Evolutionary conservation across 2,113 vertebrate species (phyloP).

Genomic region (Gorsachius goisagi): DNA sequence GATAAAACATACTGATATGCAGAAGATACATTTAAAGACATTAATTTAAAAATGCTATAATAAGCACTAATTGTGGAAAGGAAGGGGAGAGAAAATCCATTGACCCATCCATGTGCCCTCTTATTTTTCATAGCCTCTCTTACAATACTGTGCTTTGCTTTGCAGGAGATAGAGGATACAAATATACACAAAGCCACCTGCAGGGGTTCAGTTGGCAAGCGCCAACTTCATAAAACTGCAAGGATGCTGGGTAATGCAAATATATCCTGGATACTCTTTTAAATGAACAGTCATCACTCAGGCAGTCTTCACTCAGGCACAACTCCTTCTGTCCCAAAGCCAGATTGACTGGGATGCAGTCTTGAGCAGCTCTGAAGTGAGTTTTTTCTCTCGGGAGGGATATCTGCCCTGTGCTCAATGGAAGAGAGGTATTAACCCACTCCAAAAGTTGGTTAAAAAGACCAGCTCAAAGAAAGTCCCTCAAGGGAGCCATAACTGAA

Average conservation of each 20-base stretch:
- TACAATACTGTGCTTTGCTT: background rate
- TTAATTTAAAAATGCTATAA: background rate
- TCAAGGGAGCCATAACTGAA: background rate
- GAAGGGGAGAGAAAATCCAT: background rate
- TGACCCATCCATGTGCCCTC: background rate
- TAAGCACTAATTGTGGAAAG: background rate
- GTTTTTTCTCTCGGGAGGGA: background rate
- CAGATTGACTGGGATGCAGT: background rate
- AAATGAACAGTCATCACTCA: background rate
- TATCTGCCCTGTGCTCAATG: background rate
- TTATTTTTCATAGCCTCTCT: background rate
- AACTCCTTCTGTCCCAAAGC: background rate
- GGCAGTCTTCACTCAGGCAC: background rate
- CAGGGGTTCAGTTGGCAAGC: background rate
- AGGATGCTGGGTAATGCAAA: background rate
- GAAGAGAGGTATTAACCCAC: background rate
- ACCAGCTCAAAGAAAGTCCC: background rate
- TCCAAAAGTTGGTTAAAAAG: background rate
- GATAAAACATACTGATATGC: background rate
- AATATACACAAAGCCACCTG: background rate
- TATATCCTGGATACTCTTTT: background rate
- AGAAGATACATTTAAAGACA: background rate
- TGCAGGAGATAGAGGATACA: background rate
- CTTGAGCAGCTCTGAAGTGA: background rate
- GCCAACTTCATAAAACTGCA: background rate